A percentile compares a stretch with the other conserved stretches of the same genome.
Evolutionary conservation across 2,888 invertebrate species (phyloP).

Genomic region (Drosophila suboccidentalis): DNA sequence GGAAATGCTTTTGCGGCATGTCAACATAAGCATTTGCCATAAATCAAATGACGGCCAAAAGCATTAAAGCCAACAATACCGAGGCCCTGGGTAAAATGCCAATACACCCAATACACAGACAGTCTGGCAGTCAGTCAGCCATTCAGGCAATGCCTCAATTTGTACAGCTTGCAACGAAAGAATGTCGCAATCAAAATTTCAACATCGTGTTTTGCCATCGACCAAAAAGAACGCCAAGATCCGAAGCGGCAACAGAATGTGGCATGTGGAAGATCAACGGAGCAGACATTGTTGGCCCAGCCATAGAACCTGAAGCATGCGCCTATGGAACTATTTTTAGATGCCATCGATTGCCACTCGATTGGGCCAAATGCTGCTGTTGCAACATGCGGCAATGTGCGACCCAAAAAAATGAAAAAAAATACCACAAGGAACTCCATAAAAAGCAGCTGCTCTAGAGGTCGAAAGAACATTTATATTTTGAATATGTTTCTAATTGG

Average conservation of each 20-base stretch:
- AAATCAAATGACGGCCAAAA: slow-evolving; percentile 69
- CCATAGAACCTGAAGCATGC: slow-evolving; percentile 44
- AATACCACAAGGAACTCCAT: slow-evolving; percentile 24
- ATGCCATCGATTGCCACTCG: slow-evolving; percentile 61
- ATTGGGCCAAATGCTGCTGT: slow-evolving; percentile 61
- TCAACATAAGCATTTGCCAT: slow-evolving; percentile 75
- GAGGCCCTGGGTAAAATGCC: slow-evolving; percentile 32
- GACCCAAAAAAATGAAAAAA: slow-evolving; percentile 37
- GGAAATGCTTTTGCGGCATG: slow-evolving; percentile 68
- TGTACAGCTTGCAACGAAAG: slow-evolving; percentile 57
- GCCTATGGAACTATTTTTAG: slow-evolving; percentile 69
- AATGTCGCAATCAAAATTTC: slow-evolving; percentile 81
- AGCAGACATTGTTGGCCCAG: slow-evolving; percentile 6
- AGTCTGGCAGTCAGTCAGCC: slow-evolving; percentile 13
- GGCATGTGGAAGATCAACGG: slow-evolving; percentile 30
- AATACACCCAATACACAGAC: slow-evolving; percentile 22
- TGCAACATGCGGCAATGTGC: slow-evolving; percentile 36
- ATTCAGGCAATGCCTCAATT: slow-evolving; percentile 64
- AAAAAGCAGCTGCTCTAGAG: slow-evolving; percentile 36
- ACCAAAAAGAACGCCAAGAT: slow-evolving; percentile 24
- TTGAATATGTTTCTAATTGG: slow-evolving; percentile 70
- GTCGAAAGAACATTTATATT: slow-evolving; percentile 17
- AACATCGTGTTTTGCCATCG: slow-evolving; percentile 67
- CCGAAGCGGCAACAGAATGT: slow-evolving; percentile 20
- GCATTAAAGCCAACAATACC: slow-evolving; percentile 43